Percentiles rank a stretch among this genome's conserved stretches.
Evolutionary conservation across 2,113 vertebrate genomes (phyloP).

Genomic region (Bagarius yarrelli): DNA sequence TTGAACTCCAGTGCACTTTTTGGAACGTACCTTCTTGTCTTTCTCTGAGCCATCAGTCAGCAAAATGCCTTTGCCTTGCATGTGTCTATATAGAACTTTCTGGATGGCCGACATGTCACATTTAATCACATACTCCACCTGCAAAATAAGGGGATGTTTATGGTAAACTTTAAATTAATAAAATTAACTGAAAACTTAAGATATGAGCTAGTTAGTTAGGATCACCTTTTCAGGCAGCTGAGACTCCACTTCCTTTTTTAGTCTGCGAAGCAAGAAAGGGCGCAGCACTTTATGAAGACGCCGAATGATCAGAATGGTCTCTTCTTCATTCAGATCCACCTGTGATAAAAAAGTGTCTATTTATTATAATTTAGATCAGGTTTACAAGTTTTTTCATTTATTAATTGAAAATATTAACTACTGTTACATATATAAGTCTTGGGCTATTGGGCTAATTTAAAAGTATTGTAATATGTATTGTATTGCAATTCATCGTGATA

Average conservation of each 20-base stretch:
- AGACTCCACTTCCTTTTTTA: conserved; percentile 98
- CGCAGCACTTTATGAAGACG: conserved; percentile 95
- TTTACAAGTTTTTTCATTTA: neutral
- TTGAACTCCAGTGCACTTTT: neutral
- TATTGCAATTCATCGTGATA: too few species aligned
- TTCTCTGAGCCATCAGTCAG: conserved; percentile 98
- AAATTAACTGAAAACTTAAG: neutral
- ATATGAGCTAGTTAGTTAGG: neutral
- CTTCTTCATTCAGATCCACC: conserved; percentile 97
- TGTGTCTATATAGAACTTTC: conserved; percentile 95
- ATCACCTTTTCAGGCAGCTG: conserved; percentile 95
- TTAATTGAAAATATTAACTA: neutral
- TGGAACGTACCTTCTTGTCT: conserved; percentile 88
- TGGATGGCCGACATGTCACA: conserved; percentile 99
- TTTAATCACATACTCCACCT: conserved; percentile 98
- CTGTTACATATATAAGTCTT: neutral
- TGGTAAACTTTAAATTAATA: neutral
- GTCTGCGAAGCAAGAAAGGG: conserved; percentile 88
- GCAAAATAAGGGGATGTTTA: neutral
- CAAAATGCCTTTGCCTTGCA: conserved; percentile 97
- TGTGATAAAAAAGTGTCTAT: conserved; percentile 49
- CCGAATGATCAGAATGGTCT: conserved; percentile 96
- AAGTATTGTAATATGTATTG: too few species aligned
- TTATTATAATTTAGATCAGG: neutral
- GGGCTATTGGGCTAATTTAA: too few species aligned